Percentiles rank a stretch among this genome's conserved stretches.
phyloP scores from a whole-genome alignment of 2,797 vertebrate species.

The Graptemys geographica region DNA sequence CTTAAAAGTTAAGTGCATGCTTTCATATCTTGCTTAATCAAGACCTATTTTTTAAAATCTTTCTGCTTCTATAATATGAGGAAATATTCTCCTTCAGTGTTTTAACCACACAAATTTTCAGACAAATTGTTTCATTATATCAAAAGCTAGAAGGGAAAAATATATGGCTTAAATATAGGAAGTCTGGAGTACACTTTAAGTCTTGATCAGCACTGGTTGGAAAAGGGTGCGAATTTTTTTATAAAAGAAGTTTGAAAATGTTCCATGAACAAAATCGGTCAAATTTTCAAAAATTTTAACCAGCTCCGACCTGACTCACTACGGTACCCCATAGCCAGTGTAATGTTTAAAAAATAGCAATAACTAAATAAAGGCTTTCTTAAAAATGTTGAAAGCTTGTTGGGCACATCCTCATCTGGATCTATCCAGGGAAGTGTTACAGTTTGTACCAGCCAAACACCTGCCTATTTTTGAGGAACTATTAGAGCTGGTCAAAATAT shows the following conservation, averaged over 20 bases:
- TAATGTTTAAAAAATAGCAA: neutral
- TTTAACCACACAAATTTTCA: neutral
- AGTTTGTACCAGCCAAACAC: neutral
- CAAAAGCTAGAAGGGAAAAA: neutral
- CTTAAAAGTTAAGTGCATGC: neutral
- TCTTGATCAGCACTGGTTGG: neutral
- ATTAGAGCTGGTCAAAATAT: neutral
- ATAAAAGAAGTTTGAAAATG: neutral
- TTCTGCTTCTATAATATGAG: neutral
- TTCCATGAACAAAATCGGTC: neutral
- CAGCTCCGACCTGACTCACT: neutral
- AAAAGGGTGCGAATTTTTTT: neutral
- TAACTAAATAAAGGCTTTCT: neutral
- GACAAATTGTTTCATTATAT: neutral
- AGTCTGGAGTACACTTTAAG: accelerated
- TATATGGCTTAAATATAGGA: neutral
- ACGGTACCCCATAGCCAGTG: accelerated
- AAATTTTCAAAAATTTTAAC: neutral
- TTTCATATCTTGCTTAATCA: neutral
- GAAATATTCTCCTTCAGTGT: neutral
- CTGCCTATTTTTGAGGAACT: neutral
- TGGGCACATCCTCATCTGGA: accelerated
- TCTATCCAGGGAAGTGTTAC: neutral
- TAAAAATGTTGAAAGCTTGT: neutral
- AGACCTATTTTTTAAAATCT: neutral